Evolutionary conservation across 2,797 vertebrate genomes (phyloP), one percentile per base, ranked within the genome.

Genomic region (Eospalax fontanierii): DNA sequence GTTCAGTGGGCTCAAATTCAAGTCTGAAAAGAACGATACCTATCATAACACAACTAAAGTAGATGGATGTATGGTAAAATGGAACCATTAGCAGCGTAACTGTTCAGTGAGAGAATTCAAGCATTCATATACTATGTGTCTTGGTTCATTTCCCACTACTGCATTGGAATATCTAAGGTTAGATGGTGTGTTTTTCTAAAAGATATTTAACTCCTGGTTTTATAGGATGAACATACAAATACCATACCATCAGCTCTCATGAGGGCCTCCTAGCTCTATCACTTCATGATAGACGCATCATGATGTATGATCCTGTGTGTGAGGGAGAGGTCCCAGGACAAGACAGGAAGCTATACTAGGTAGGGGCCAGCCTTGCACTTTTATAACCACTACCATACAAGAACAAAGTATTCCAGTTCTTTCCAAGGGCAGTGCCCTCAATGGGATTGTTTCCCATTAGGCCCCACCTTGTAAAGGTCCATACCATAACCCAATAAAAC

Each of bases 31-130:
- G 75, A 22, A 46, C 46, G 15, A 40, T 16, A 4, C 21, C 71
- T 4, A 5, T 35, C 11, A n/a, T 59, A 38, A 30, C 19, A 75
- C 78, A 38, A 54, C 71, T 84, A 10, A 86, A 57, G 28, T 12
- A 66, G 65, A 90, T 2, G 19, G 59, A 54, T 18, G 28, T 35
- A 28, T 35, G 59, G 26, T 43, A n/a, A 65, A 16, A 63, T 18
- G 59, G 43, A 88, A 73, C 38, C 75, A 71, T 11, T 24, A 9
- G 24, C 26, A 63, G 54, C 19, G n/a, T n/a, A 66, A 59, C 6
- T 89, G 30, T 24, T 50, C 59, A 92, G 24, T 76, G 61, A 87
- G 59, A 83, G 91, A 71, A 84, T 14, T 33, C 90, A 83, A 50
- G 21, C 12, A 14, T 4, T 6, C 43, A 22, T 40, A 57, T 6